Evolutionary conservation across 35 echinoderm and acorn worm species (phyloP).

Genomic region (Ptychodera flava): DNA sequence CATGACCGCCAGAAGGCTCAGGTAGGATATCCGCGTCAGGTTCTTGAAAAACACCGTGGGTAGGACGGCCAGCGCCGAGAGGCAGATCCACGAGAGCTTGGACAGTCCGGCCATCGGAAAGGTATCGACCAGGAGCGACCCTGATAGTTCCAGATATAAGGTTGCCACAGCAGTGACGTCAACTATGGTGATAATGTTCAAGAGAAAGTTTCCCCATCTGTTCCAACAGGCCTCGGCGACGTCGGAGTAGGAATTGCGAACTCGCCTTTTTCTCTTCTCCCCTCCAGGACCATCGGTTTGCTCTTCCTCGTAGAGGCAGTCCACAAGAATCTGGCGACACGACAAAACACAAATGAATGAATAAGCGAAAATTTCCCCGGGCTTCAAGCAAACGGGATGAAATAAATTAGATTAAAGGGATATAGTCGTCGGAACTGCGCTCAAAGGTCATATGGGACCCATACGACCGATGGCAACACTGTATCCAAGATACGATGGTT

Average conservation of each 20-base stretch:
- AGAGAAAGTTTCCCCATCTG: constrained; percentile 44
- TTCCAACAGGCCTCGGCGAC: constrained; percentile 66
- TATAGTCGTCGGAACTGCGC: too few relatives aligned
- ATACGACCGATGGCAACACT: too few relatives aligned
- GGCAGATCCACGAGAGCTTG: constrained; percentile 67
- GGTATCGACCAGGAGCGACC: constrained; percentile 81
- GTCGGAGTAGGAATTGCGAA: constrained; percentile 80
- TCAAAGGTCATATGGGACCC: too few relatives aligned
- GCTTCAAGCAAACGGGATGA: too few relatives aligned
- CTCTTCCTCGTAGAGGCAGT: constrained; percentile 80
- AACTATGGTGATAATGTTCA: constrained; percentile 89
- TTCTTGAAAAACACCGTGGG: constrained; percentile 87
- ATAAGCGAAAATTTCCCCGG: too few relatives aligned
- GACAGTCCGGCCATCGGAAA: constrained; percentile 51
- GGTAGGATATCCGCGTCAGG: constrained; percentile 87
- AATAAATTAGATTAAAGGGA: too few relatives aligned
- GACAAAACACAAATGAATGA: constrained; percentile 7
- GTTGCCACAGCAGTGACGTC: constrained; percentile 91
- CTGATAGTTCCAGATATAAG: constrained; percentile 84
- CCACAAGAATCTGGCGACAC: constrained; percentile 62
- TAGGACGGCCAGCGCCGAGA: constrained; percentile 53
- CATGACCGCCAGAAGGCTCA: constrained; percentile 75
- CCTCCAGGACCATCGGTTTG: constrained; percentile 2
- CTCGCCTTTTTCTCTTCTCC: constrained; percentile 13
- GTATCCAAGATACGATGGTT: too few relatives aligned